Percentiles rank a stretch among this genome's conserved stretches.
phyloP scores from a whole-genome alignment of 1,140 invertebrate species.

The Tachypleus tridentatus region DNA sequence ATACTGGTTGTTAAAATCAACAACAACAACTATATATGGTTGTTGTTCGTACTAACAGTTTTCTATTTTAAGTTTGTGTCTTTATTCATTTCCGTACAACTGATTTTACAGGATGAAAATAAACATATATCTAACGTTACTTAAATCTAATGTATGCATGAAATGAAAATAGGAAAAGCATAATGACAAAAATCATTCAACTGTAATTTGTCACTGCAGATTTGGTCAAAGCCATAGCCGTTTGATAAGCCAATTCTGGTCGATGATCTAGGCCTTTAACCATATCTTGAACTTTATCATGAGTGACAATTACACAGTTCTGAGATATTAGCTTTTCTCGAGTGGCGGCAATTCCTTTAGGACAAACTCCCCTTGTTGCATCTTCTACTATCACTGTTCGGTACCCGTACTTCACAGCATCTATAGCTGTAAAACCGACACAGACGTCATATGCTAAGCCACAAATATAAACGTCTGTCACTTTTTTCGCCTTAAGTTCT shows the following conservation, averaged over 20 bases:
- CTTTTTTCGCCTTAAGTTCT: slow-evolving; percentile 59
- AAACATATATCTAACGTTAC: too few species aligned
- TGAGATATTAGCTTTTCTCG: not conserved
- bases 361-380: slow-evolving; percentile 58
- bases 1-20: too few species aligned
- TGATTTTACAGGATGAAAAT: too few species aligned
- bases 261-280: not conserved
- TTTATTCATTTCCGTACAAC: too few species aligned
- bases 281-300: not conserved
- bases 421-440: slow-evolving; percentile 42
- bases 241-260: not conserved
- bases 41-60: too few species aligned
- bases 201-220: too few species aligned
- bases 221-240: not conserved
- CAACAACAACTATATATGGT: too few species aligned
- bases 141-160: too few species aligned
- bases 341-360: slow-evolving; percentile 42
- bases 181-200: too few species aligned
- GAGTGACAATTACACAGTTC: not conserved
- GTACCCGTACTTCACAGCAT: slow-evolving; percentile 63
- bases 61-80: too few species aligned
- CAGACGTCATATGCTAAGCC: slow-evolving; percentile 94
- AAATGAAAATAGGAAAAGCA: too few species aligned
- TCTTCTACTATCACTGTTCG: slow-evolving; percentile 81
- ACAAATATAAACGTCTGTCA: slow-evolving; percentile 91